phyloP scores from a whole-genome alignment of 2,888 invertebrate species.

The Nysson spinosus region DNA sequence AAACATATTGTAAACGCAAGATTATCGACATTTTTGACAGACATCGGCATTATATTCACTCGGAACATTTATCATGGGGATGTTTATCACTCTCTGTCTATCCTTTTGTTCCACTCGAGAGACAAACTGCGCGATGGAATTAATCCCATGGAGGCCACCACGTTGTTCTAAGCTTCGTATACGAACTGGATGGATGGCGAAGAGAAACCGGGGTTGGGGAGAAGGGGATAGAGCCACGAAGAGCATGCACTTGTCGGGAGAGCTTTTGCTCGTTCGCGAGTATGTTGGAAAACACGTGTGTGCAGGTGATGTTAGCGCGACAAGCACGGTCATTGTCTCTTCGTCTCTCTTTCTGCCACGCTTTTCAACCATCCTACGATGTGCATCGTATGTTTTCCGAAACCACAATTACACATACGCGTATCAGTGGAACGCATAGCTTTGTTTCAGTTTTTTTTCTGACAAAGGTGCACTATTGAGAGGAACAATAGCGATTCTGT shows the following conservation, averaged over 20 bases:
- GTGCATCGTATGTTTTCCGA: neutral
- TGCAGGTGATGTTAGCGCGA: neutral
- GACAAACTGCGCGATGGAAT: neutral
- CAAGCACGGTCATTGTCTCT: conserved; percentile 2
- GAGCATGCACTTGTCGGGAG: neutral
- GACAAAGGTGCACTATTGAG: conserved; percentile 6
- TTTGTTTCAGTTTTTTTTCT: conserved; percentile 1
- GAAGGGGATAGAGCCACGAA: neutral
- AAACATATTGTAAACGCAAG: too few relatives aligned
- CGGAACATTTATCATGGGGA: too few relatives aligned
- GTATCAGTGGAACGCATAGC: conserved; percentile 7
- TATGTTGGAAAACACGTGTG: neutral
- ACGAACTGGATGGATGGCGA: neutral
- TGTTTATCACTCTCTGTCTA: too few relatives aligned
- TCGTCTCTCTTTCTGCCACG: neutral
- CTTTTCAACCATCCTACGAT: neutral
- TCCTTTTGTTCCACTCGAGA: neutral
- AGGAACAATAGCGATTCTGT: conserved; percentile 19
- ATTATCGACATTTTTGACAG: too few relatives aligned
- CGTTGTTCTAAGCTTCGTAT: neutral
- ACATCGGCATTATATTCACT: too few relatives aligned
- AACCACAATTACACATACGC: neutral
- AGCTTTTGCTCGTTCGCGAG: neutral
- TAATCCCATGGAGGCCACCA: neutral
- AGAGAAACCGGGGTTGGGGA: too few relatives aligned